Evolutionary conservation across 2,888 invertebrate genomes (phyloP), one percentile per base, ranked within the genome.

Genomic region (Cheilosia scutellata): DNA sequence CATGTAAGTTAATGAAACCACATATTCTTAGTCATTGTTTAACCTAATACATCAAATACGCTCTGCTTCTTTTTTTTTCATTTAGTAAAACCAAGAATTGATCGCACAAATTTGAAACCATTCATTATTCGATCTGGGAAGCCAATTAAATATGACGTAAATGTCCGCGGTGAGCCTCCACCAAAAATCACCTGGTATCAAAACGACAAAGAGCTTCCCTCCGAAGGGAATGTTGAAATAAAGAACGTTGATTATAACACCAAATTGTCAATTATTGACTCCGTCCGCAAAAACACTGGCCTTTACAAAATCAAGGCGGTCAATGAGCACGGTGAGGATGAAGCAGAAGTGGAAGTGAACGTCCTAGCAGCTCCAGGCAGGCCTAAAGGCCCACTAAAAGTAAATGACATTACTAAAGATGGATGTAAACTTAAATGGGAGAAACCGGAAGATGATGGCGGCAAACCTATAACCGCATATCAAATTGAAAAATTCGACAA

Each of bases 61-160:
- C 11, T 11, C 11, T 11, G 11, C 37, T 27, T 57, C 25, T 9
- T 20, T 57, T 37, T 2, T 11, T 63, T 9, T 55, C 58, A 25
- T 92, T 49, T 91, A 98, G 98, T 99, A 92, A 98, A 99, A 93
- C 99, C 99, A 49, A 96, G 97, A 91, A 99, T 99, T 92, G 98
- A 99, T 93, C 95, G 98, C 88, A 97, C 98, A 3, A 98, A 98
- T 92, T 93, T 99, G 88, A 98, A 98, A 92, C 95, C 97, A 58
- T 94, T 98, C 57, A 96, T 96, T 11, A 96, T 99, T 13, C 96
- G 98, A 88, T 97, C 97, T 87, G 98, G 98, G 44, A 98, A 98
- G 92, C 94, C 96, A 0, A 95, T 99, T 88, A 97, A 97, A 93
- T 96, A 98, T 91, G 98, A 98, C 91, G 95, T 99, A 49, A 97